Conservation (phyloP, 2,888 invertebrate species). For the Metellina segmentata region DNA sequence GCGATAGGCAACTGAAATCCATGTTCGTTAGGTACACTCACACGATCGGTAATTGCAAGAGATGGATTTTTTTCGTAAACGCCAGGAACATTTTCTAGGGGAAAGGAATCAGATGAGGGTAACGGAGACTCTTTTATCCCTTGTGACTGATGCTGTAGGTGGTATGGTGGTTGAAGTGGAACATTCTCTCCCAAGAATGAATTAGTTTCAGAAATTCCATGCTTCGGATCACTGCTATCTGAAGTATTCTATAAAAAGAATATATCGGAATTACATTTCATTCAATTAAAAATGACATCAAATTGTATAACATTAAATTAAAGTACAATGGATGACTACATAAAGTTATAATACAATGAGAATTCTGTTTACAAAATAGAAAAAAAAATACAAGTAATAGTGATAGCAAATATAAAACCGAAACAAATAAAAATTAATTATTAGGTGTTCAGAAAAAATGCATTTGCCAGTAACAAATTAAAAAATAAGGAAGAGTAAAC, state of each 20-base stretch:
- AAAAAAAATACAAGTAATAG: too few species aligned
- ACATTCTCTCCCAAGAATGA: not conserved
- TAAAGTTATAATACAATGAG: too few species aligned
- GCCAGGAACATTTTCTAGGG: not conserved
- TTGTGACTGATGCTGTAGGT: not conserved
- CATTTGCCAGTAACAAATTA: too few species aligned
- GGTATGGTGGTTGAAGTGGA: not conserved
- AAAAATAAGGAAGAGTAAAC: too few species aligned
- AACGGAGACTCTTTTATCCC: not conserved
- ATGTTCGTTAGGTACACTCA: not conserved
- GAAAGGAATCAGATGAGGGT: not conserved
- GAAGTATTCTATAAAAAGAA: not conserved
- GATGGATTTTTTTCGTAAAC: not conserved
- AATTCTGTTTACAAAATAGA: not conserved
- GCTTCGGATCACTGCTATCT: not conserved
- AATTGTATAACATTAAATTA: not conserved
- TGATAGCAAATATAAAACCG: too few species aligned
- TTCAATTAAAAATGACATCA: not conserved
- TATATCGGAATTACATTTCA: too few species aligned
- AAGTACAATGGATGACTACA: not conserved
- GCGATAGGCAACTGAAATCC: not conserved
- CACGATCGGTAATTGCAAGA: not conserved
- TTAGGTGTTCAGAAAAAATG: too few species aligned
- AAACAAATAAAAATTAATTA: too few species aligned
- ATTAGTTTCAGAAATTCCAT: constrained; percentile 3